phyloP scores from a whole-genome alignment of 2,113 vertebrate genomes.

The Cephalopterus ornatus region DNA sequence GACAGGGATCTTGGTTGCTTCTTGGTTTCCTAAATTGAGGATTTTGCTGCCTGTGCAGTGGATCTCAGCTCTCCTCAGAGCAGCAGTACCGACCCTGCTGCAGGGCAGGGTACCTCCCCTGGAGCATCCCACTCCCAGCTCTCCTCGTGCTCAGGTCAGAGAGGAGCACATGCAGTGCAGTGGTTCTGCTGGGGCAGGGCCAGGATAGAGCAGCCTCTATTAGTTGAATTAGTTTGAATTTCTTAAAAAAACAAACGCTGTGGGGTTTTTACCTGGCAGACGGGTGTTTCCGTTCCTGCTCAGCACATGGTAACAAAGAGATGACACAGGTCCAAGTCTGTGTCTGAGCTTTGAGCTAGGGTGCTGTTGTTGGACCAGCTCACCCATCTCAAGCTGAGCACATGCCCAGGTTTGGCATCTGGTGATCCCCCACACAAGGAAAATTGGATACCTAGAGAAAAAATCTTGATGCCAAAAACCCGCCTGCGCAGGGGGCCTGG shows the following conservation, averaged over 20 bases:
- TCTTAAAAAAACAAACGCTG: background rate
- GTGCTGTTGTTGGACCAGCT: background rate
- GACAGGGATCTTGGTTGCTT: background rate
- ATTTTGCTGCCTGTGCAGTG: background rate
- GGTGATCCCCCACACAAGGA: accelerated
- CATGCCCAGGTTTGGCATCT: background rate
- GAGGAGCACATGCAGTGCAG: background rate
- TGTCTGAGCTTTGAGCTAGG: background rate
- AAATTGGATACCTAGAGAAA: background rate
- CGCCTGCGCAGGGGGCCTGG: background rate
- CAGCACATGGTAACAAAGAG: background rate
- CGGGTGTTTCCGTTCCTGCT: background rate
- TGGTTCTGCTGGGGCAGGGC: background rate
- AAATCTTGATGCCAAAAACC: background rate
- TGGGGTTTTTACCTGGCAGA: background rate
- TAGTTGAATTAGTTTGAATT: background rate
- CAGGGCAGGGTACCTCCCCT: background rate
- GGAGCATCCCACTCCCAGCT: background rate
- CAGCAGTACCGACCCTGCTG: background rate
- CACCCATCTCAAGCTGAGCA: background rate
- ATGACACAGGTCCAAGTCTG: background rate
- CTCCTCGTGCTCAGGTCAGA: background rate
- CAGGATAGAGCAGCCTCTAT: background rate
- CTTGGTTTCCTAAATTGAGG: background rate
- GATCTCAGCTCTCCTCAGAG: background rate